Percentiles rank a stretch among this genome's conserved stretches.
Evolutionary conservation across 2,113 vertebrate genomes (phyloP).

Genomic region (Microcebus lehilahytsara): DNA sequence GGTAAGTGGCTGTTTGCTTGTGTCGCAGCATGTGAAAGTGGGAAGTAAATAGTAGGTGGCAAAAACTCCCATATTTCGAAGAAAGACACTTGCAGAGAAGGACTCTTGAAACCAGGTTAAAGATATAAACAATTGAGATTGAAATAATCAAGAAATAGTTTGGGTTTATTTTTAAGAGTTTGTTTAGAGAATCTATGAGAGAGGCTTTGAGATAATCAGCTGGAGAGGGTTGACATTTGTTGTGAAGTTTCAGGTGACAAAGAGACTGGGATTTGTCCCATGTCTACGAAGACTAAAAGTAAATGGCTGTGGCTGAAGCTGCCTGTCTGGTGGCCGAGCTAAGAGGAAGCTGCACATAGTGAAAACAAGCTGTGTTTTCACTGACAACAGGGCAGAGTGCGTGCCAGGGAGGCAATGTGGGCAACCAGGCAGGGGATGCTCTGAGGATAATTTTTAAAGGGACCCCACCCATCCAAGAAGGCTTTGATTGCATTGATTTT

Average conservation of each 20-base stretch:
- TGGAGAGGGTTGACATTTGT: background rate
- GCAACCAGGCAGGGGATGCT: background rate
- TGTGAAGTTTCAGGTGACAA: background rate
- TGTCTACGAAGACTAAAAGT: constrained; percentile 12
- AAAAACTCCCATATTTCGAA: background rate
- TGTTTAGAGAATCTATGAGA: background rate
- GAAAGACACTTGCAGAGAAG: background rate
- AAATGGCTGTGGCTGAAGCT: background rate
- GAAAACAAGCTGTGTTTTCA: constrained; percentile 39
- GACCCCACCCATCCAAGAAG: background rate
- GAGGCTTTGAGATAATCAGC: background rate
- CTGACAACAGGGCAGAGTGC: constrained; percentile 14
- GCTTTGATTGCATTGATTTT: background rate
- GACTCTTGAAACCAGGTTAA: background rate
- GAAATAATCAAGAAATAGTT: background rate
- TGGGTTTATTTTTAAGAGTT: too few species aligned
- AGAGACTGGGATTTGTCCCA: background rate
- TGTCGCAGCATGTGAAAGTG: background rate
- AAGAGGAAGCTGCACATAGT: background rate
- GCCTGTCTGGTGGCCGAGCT: background rate
- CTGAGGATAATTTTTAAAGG: background rate
- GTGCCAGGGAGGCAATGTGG: background rate
- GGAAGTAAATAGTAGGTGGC: background rate
- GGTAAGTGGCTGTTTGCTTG: constrained; percentile 9
- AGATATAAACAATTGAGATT: background rate